phyloP scores from a whole-genome alignment of 2,797 vertebrate species.

The Sebastes aleutianus region DNA sequence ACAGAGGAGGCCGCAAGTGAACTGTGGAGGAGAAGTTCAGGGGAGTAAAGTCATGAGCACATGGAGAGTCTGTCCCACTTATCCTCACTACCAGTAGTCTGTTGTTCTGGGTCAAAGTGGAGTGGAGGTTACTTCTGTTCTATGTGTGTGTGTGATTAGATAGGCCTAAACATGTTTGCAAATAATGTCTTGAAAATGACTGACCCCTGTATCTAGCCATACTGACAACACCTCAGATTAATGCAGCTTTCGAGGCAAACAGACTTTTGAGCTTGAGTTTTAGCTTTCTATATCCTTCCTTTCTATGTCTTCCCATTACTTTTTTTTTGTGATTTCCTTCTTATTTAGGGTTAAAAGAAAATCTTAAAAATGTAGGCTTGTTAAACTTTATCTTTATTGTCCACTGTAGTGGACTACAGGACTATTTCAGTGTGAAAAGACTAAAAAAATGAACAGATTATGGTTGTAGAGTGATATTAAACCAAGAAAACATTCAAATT shows the following conservation, averaged over 20 bases:
- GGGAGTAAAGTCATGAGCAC: conserved; percentile 41
- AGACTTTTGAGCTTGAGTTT: not conserved
- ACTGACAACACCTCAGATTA: not conserved
- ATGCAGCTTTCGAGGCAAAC: not conserved
- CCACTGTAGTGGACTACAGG: no score
- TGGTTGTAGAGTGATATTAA: no score
- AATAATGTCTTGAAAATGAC: not conserved
- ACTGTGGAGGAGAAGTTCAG: conserved; percentile 46
- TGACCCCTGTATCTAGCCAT: not conserved
- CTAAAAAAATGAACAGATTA: no score
- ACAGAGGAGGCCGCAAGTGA: conserved; percentile 55
- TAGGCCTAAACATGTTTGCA: not conserved
- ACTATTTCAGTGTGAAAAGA: no score
- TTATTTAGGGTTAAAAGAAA: no score
- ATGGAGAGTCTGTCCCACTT: conserved; percentile 13
- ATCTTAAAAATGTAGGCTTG: rapidly evolving
- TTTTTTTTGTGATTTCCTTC: no score
- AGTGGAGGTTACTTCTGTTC: not conserved
- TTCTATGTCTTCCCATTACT: no score
- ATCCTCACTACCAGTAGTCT: not conserved
- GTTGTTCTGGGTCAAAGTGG: not conserved
- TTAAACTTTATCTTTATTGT: no score
- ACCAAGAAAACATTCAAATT: no score
- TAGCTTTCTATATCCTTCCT: no score
- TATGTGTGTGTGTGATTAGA: not conserved